phyloP scores from a whole-genome alignment of 1,140 invertebrate species.

The Hormaphis cornu region DNA sequence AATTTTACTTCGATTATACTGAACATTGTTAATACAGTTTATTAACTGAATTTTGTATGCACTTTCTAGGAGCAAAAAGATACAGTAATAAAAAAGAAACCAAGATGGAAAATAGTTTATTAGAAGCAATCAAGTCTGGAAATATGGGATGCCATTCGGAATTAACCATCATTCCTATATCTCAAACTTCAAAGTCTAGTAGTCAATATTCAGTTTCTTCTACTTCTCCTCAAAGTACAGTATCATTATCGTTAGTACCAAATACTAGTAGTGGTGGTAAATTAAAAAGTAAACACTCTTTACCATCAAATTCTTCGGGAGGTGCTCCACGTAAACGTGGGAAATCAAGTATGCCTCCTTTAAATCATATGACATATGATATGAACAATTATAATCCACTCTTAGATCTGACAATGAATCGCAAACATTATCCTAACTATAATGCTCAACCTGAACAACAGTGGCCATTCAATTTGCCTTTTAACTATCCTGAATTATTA shows the following conservation, averaged over 20 bases:
- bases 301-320: conserved; percentile 3
- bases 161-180: conserved; percentile 22
- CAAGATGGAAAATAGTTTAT: conserved; percentile 30
- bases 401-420: conserved; percentile 23
- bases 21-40: too few species aligned
- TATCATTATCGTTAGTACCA: conserved; percentile 19
- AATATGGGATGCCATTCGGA: conserved; percentile 29
- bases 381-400: conserved; percentile 27
- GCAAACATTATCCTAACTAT: conserved; percentile 26
- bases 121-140: conserved; percentile 25
- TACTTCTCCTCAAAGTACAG: conserved; percentile 20
- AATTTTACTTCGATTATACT: too few species aligned
- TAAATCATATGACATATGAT: conserved; percentile 26
- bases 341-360: conserved; percentile 8
- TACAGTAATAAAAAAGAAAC: neutral
- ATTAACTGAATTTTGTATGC: neutral
- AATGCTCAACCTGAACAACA: conserved; percentile 25
- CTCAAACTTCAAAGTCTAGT: conserved; percentile 17
- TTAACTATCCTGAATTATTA: conserved; percentile 23
- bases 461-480: conserved; percentile 25
- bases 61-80: neutral
- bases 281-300: conserved; percentile 8
- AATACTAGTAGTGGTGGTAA: conserved; percentile 12
- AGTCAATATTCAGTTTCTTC: conserved; percentile 22
- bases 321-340: conserved; percentile 7